A percentile compares a stretch with the other conserved stretches of the same genome.
Conservation (phyloP, 2,888 invertebrate genomes). For the Epistrophe grossulariae region DNA sequence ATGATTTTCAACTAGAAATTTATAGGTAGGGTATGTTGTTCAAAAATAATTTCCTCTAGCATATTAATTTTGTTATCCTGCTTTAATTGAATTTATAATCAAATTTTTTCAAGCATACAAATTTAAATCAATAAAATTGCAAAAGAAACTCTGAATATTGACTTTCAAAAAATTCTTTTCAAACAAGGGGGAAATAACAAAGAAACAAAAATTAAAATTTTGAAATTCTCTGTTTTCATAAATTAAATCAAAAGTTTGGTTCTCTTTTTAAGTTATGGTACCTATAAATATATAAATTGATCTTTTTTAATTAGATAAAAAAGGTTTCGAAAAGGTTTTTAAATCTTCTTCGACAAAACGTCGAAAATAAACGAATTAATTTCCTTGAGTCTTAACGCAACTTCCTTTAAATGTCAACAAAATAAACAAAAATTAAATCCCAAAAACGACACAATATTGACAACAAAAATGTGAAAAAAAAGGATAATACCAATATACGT, state of each 20-base stretch:
- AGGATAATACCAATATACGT: constrained; percentile 23
- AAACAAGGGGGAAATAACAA: no score
- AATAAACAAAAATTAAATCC: not conserved
- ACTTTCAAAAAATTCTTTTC: not conserved
- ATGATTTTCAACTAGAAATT: not conserved
- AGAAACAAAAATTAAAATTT: not conserved
- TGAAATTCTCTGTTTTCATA: not conserved
- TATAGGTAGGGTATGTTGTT: not conserved
- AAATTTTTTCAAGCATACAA: not conserved
- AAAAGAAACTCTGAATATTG: not conserved
- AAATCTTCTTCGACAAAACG: not conserved
- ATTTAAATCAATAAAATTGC: not conserved
- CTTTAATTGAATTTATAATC: not conserved
- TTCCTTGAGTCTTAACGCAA: not conserved
- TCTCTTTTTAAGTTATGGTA: not conserved
- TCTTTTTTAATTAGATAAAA: not conserved
- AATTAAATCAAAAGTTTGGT: not conserved
- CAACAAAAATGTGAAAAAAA: constrained; percentile 39
- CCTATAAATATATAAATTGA: no score
- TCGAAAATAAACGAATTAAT: constrained; percentile 10
- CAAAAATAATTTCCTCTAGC: not conserved
- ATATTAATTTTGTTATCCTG: not conserved
- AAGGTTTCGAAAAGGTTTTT: not conserved
- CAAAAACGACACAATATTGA: constrained; percentile 10
- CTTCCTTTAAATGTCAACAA: not conserved